These are phyloP conservation scores for Cheilosia grossa DNA, from an alignment of 2,888 invertebrate genomes.

Conservation along the genomic window DNA sequence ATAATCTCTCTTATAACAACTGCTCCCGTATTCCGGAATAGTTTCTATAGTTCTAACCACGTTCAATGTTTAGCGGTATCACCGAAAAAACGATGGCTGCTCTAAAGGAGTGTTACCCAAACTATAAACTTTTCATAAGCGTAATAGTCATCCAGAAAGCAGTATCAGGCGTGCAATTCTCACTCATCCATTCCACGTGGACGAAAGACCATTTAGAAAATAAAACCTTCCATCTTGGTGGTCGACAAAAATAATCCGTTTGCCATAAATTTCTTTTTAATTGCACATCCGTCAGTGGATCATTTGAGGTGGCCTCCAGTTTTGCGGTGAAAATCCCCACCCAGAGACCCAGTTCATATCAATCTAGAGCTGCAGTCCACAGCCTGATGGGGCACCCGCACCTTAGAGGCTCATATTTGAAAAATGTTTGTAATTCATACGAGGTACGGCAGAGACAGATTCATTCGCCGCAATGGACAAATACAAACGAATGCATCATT, in stretches of 20 bases:
- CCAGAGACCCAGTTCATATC: not conserved
- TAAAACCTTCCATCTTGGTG: not conserved
- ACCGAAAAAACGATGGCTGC: too few species aligned
- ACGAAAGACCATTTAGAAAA: too few species aligned
- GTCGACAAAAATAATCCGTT: not conserved
- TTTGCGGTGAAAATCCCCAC: conserved; percentile 1
- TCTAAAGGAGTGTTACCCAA: too few species aligned
- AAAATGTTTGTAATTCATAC: conserved; percentile 30
- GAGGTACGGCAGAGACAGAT: conserved; percentile 4
- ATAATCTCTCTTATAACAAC: too few species aligned
- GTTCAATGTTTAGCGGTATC: too few species aligned
- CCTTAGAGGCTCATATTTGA: conserved; percentile 20
- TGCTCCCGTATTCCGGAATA: too few species aligned
- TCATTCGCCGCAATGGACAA: too few species aligned
- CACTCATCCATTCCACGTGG: too few species aligned
- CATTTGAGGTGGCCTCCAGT: not conserved
- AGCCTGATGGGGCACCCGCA: not conserved
- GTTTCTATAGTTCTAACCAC: too few species aligned
- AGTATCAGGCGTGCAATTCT: too few species aligned
- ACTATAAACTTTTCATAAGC: too few species aligned
- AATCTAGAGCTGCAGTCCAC: conserved; percentile 12
- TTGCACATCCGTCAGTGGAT: conserved; percentile 17
- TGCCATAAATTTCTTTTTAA: conserved; percentile 37
- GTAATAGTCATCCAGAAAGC: too few species aligned
- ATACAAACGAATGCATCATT: conserved; percentile 21